These are phyloP conservation scores for Callorhinus ursinus DNA, from an alignment of 2,113 vertebrate species.

Conservation along the genomic window DNA sequence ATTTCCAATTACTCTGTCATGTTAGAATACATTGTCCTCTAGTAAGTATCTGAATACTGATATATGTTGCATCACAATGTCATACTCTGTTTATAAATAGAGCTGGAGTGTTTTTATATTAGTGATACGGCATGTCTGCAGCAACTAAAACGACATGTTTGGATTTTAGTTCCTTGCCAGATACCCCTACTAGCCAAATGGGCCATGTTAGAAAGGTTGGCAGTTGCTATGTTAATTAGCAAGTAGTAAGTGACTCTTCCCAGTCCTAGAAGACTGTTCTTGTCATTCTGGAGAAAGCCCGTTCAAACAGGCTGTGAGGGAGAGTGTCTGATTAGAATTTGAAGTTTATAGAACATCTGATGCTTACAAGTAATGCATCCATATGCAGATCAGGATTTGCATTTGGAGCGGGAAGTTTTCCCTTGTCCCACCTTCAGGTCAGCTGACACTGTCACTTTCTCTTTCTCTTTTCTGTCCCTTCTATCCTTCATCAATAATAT, in stretches of 20 bases:
- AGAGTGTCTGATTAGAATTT: background rate
- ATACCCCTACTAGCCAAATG: background rate
- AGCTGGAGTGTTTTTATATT: slow-evolving; percentile 68
- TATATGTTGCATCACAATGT: slow-evolving; percentile 76
- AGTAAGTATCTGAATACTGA: slow-evolving; percentile 77
- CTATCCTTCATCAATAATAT: background rate
- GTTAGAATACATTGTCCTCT: slow-evolving; percentile 79
- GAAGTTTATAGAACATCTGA: background rate
- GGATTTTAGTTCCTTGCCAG: slow-evolving; percentile 30
- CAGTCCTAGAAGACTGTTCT: background rate
- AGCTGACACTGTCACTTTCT: background rate
- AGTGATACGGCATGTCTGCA: slow-evolving; percentile 62
- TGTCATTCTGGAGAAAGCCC: slow-evolving; percentile 31
- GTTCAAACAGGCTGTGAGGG: background rate
- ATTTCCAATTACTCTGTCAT: slow-evolving; percentile 81
- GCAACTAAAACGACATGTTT: slow-evolving; percentile 21
- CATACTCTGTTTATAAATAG: slow-evolving; percentile 78
- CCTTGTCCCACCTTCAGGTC: background rate
- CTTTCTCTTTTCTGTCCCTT: background rate
- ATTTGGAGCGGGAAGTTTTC: background rate
- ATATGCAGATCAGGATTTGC: background rate
- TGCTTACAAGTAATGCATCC: background rate
- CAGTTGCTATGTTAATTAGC: slow-evolving; percentile 47
- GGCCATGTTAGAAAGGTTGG: slow-evolving; percentile 35
- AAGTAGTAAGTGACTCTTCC: slow-evolving; percentile 35